phyloP scores from a whole-genome alignment of 2,888 invertebrate species.

The Pyrrhosoma nymphula region DNA sequence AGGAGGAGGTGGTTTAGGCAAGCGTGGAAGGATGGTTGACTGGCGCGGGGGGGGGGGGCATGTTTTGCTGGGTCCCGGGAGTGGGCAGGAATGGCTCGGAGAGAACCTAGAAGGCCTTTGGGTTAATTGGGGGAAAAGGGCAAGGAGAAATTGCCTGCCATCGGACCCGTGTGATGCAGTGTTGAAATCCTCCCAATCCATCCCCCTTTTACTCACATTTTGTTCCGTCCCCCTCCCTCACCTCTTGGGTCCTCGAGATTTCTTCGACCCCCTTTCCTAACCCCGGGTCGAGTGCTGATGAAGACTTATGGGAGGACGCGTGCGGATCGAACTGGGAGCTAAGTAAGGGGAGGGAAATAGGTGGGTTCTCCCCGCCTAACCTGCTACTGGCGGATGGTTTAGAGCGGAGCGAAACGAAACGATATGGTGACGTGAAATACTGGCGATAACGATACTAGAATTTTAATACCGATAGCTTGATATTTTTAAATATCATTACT shows the following conservation, averaged over 20 bases:
- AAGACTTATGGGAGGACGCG: not conserved
- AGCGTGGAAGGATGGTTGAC: not conserved
- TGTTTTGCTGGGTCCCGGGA: not conserved
- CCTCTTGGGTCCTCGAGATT: not conserved
- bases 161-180: not conserved
- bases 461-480: too few species aligned
- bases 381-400: not conserved
- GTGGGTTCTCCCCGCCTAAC: not conserved
- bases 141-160: not conserved
- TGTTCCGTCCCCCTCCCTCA: not conserved
- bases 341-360: not conserved
- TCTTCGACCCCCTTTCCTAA: not conserved
- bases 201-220: not conserved
- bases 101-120: not conserved
- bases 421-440: too few species aligned
- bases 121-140: constrained; percentile 14
- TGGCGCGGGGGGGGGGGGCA: not conserved
- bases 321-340: not conserved
- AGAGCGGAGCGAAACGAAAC: too few species aligned
- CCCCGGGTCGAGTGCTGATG: not conserved
- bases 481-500: too few species aligned
- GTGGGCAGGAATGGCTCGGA: not conserved
- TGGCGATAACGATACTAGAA: too few species aligned
- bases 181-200: not conserved
- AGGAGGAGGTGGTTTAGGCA: not conserved